Percentiles rank a stretch among this genome's conserved stretches.
phyloP scores from a whole-genome alignment of 1,140 invertebrate genomes.

The Aradophagus sp. region DNA sequence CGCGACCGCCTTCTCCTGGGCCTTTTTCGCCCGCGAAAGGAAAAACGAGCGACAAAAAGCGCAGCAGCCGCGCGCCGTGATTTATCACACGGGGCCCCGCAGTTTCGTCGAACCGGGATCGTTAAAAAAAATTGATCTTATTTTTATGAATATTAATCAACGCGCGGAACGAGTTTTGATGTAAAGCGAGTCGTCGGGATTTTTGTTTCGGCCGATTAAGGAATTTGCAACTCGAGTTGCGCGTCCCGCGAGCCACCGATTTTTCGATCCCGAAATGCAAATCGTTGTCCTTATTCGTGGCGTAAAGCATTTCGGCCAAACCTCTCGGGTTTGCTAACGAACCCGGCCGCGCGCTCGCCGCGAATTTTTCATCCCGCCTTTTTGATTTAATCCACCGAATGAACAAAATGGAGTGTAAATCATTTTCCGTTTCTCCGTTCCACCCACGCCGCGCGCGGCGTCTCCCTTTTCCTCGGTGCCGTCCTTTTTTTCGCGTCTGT shows the following conservation, averaged over 20 bases:
- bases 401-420: conserved; percentile 42
- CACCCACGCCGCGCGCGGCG: conserved; percentile 30
- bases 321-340: conserved; percentile 2
- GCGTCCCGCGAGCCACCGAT: conserved; percentile 12
- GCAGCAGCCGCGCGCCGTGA: conserved; percentile 18
- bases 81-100: conserved; percentile 38
- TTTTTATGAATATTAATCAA: conserved; percentile 53
- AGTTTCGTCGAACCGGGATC: conserved; percentile 51
- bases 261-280: neutral
- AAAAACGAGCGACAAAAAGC: conserved; percentile 5
- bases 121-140: conserved; percentile 54
- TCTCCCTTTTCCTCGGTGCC: neutral
- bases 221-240: conserved; percentile 10
- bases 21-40: conserved; percentile 33
- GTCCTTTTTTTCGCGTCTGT: neutral
- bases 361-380: conserved; percentile 24
- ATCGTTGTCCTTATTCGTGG: too few species aligned
- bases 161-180: conserved; percentile 43
- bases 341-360: neutral
- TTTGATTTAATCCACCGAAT: conserved; percentile 4
- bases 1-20: conserved; percentile 1
- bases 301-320: neutral
- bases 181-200: conserved; percentile 24
- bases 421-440: conserved; percentile 32
- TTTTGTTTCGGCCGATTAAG: conserved; percentile 34